Evolutionary conservation across 2,113 vertebrate genomes (phyloP), one percentile per base, ranked within the genome.

Genomic region (Oenanthe melanoleuca): DNA sequence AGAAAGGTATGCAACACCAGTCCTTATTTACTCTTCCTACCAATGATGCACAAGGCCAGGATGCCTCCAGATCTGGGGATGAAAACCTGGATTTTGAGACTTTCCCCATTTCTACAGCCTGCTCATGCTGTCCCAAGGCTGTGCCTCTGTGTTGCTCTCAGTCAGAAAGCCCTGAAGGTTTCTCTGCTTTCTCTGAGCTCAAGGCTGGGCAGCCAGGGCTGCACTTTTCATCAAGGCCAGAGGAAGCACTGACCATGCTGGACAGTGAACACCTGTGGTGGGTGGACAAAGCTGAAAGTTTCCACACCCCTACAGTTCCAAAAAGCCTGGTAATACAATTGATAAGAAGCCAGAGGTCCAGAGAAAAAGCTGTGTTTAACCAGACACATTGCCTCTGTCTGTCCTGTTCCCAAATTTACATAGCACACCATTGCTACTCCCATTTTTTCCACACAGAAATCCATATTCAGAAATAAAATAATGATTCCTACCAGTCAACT

Each of bases 71-170:
- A 60, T 61, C 21, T 31, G 34, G 75, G n/a, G 28, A 53, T 22
- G 22, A 88, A 92, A 85, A 72, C 49, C n/a, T 71, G 19, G 21
- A 75, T 59, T 93, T 81, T 75, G 66, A 93, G 49, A 60, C 14
- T 55, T 31, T 53, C 33, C 23, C 26, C 13, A 21, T 24, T 82
- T 45, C 66, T 82, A 55, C 6, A 75, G 31, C 19, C 19, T 40
- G 20, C 7, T 60, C 15, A 8, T 37, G 37, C 25, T 14, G 1
- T 34, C 33, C n/a, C 57, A 56, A 64, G 49, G 19, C 33, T 38
- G 9, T 45, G 25, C 3, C 52, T 63, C 11, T 10, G 5, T 25
- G 6, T 22, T 40, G 22, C 5, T 19, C 16, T n/a, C 26, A 15
- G n/a, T 23, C 31, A 73, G 55, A 83, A 83, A 80, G 12, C 28